Percentiles rank a stretch among this genome's conserved stretches.
These are phyloP conservation scores for Bombus vancouverensis DNA, from an alignment of 1,140 invertebrate species.

Conservation along the genomic window DNA sequence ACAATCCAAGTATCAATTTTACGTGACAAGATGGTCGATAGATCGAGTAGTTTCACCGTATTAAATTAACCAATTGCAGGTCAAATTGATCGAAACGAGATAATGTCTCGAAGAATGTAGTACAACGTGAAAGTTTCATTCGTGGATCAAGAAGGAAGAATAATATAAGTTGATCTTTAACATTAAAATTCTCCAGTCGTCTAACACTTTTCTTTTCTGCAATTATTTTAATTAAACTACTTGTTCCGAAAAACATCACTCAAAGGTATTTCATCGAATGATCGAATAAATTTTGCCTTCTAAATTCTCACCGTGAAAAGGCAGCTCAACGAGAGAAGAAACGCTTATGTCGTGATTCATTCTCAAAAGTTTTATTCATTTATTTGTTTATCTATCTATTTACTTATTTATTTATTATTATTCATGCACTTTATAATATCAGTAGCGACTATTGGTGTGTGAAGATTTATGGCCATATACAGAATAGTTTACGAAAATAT, in stretches of 20 bases:
- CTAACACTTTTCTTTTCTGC: background rate
- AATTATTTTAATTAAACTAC: no score
- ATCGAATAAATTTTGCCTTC: background rate
- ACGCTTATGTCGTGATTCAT: background rate
- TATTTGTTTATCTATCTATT: no score
- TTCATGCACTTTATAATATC: no score
- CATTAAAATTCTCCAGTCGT: background rate
- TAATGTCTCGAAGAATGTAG: constrained; percentile 75
- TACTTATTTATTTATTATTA: no score
- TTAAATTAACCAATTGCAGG: constrained; percentile 76
- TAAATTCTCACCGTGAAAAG: background rate
- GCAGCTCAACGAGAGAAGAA: background rate
- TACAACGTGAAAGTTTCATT: constrained; percentile 72
- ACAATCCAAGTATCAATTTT: no score
- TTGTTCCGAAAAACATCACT: background rate
- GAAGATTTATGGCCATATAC: no score
- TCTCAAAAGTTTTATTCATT: background rate
- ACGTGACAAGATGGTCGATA: constrained; percentile 23
- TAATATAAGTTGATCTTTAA: background rate
- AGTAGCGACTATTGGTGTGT: no score
- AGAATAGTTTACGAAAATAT: no score
- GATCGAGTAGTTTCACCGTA: constrained; percentile 73
- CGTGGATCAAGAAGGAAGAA: constrained; percentile 9
- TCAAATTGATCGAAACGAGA: constrained; percentile 77
- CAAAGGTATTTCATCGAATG: background rate